These are phyloP conservation scores for Galeopterus variegatus DNA, from an alignment of 2,113 vertebrate species.

Conservation along the genomic window DNA sequence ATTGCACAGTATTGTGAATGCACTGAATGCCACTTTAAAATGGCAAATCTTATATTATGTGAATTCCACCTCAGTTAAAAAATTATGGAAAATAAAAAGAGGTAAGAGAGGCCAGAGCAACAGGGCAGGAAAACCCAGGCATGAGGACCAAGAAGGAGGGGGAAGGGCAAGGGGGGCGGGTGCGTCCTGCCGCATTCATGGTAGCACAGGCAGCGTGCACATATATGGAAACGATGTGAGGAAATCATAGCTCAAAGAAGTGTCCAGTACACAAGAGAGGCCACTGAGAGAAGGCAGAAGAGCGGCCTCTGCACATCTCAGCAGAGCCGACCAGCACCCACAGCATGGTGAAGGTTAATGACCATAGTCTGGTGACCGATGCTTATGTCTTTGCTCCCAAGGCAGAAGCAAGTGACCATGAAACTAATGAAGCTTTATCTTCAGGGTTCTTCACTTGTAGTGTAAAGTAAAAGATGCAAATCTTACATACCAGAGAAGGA, in stretches of 20 bases:
- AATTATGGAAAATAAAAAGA: background rate
- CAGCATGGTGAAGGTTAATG: rapidly evolving
- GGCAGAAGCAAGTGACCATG: background rate
- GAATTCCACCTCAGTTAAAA: background rate
- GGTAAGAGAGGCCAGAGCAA: background rate
- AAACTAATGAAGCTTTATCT: too few relatives aligned
- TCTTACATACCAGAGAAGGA: background rate
- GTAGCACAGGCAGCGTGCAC: background rate
- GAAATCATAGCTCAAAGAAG: background rate
- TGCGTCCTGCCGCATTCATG: rapidly evolving
- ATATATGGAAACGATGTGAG: rapidly evolving
- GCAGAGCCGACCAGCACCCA: too few relatives aligned
- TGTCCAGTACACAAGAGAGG: background rate
- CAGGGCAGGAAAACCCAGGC: background rate
- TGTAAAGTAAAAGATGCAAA: background rate
- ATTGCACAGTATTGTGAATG: rapidly evolving
- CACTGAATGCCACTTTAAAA: background rate
- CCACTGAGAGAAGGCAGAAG: rapidly evolving
- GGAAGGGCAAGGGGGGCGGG: background rate
- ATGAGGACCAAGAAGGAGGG: too few relatives aligned
- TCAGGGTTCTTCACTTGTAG: too few relatives aligned
- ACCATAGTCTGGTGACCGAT: rapidly evolving
- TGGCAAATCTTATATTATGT: background rate
- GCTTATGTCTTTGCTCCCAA: background rate
- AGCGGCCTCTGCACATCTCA: background rate